Percentiles rank a stretch among this genome's conserved stretches.
These are phyloP conservation scores for Amyelois transitella DNA, from an alignment of 1,140 invertebrate genomes.

Conservation along the genomic window DNA sequence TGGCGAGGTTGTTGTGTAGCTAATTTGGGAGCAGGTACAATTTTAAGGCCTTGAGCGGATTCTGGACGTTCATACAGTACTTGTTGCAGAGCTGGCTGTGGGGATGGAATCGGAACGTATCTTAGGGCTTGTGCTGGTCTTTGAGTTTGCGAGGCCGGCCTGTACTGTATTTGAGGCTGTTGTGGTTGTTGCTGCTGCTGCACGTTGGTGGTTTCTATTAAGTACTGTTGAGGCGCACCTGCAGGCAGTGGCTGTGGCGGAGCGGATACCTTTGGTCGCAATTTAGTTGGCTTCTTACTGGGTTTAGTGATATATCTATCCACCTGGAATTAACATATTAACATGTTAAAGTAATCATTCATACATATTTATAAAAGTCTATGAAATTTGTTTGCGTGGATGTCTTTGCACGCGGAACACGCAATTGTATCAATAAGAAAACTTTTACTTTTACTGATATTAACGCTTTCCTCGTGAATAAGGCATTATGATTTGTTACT, in stretches of 20 bases:
- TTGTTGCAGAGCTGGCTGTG: conserved; percentile 39
- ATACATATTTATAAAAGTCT: neutral
- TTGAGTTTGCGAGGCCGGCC: conserved; percentile 34
- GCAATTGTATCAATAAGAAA: neutral
- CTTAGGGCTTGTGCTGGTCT: conserved; percentile 49
- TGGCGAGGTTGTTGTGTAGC: conserved; percentile 35
- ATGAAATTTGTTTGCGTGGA: neutral
- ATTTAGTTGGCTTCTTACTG: conserved; percentile 58
- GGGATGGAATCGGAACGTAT: conserved; percentile 46
- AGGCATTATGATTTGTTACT: neutral
- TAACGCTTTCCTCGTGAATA: too few species aligned
- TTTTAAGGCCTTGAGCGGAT: conserved; percentile 55
- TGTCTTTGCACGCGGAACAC: neutral
- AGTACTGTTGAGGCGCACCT: conserved; percentile 56
- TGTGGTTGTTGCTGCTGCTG: conserved; percentile 42
- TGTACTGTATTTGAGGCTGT: conserved; percentile 30
- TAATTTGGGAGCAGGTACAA: conserved; percentile 57
- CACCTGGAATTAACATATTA: conserved; percentile 34
- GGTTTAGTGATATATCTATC: conserved; percentile 57
- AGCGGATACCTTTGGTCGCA: conserved; percentile 36
- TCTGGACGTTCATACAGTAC: conserved; percentile 51
- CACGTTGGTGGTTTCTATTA: conserved; percentile 65
- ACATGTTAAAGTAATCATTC: neutral
- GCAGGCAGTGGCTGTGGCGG: conserved; percentile 31
- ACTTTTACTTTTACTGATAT: neutral